phyloP scores from a whole-genome alignment of 2,888 invertebrate genomes.

The Exocentrus adspersus region DNA sequence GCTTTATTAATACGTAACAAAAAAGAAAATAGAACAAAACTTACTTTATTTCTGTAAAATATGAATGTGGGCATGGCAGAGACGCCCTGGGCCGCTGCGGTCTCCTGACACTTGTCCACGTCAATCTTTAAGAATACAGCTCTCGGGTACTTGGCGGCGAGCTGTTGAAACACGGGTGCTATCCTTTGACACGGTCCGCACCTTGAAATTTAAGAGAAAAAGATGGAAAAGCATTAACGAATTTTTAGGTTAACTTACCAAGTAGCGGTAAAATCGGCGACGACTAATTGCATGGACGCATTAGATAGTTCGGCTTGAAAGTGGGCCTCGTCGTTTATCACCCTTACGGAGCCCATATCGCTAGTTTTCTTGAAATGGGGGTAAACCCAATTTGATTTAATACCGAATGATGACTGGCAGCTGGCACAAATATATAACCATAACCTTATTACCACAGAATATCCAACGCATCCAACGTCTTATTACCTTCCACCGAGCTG shows the following conservation, averaged over 20 bases:
- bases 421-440: too few relatives aligned
- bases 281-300: constrained; percentile 88
- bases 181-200: constrained; percentile 97
- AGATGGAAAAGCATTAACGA: constrained; percentile 7
- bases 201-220: constrained; percentile 71
- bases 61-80: constrained; percentile 99
- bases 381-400: constrained; percentile 12
- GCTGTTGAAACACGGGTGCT: constrained; percentile 90
- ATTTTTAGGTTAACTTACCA: constrained; percentile 72
- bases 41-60: constrained; percentile 86
- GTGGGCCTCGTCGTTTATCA: constrained; percentile 80
- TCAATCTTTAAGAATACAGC: constrained; percentile 95
- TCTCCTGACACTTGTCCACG: constrained; percentile 92
- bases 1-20: background rate
- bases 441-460: too few relatives aligned
- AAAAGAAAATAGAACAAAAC: constrained; percentile 11
- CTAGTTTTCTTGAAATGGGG: background rate
- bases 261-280: constrained; percentile 94
- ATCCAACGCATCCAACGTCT: too few relatives aligned
- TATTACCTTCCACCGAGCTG: too few relatives aligned
- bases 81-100: constrained; percentile 88
- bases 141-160: constrained; percentile 86
- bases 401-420: constrained; percentile 38
- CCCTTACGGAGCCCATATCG: constrained; percentile 65
- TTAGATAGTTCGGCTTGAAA: constrained; percentile 86